These are phyloP conservation scores for Tretioscincus oriximinensis DNA, from an alignment of 2,113 vertebrate genomes.

Conservation along the genomic window DNA sequence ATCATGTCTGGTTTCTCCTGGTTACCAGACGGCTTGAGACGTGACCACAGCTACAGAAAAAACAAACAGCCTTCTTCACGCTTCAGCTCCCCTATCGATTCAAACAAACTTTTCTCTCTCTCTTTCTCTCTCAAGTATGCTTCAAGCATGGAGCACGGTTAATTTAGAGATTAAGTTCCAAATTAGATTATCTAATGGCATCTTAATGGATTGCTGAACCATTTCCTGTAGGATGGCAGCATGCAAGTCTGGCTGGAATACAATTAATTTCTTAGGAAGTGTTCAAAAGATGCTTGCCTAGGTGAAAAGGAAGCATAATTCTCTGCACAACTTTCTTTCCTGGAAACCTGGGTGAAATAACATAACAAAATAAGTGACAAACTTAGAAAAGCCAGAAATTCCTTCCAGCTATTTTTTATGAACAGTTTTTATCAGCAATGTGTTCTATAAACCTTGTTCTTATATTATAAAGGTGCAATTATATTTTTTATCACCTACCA, in stretches of 20 bases:
- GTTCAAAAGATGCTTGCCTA: conserved; percentile 72
- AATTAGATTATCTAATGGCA: conserved; percentile 99
- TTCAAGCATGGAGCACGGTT: conserved; percentile 84
- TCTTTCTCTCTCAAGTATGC: conserved; percentile 78
- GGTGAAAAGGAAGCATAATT: conserved; percentile 67
- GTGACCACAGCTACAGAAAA: conserved; percentile 86
- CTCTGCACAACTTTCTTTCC: conserved; percentile 65
- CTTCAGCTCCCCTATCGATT: conserved; percentile 82
- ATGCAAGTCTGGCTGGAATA: conserved; percentile 86
- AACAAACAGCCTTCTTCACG: conserved; percentile 87
- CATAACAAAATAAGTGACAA: conserved; percentile 39
- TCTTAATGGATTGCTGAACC: conserved; percentile 99
- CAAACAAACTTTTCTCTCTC: conserved; percentile 77
- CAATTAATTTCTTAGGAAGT: conserved; percentile 83
- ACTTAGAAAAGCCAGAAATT: conserved; percentile 42
- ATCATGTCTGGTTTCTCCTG: conserved; percentile 93
- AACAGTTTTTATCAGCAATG: conserved; percentile 38
- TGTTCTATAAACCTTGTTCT: background rate
- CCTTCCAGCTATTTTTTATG: background rate
- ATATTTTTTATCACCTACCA: conserved; percentile 29
- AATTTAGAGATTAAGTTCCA: conserved; percentile 95
- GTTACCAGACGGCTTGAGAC: conserved; percentile 91
- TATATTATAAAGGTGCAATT: background rate
- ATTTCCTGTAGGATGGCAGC: conserved; percentile 92
- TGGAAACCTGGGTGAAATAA: conserved; percentile 53